Evolutionary conservation across 2,113 vertebrate genomes (phyloP).

Genomic region (Cyprinodon tularosa): DNA sequence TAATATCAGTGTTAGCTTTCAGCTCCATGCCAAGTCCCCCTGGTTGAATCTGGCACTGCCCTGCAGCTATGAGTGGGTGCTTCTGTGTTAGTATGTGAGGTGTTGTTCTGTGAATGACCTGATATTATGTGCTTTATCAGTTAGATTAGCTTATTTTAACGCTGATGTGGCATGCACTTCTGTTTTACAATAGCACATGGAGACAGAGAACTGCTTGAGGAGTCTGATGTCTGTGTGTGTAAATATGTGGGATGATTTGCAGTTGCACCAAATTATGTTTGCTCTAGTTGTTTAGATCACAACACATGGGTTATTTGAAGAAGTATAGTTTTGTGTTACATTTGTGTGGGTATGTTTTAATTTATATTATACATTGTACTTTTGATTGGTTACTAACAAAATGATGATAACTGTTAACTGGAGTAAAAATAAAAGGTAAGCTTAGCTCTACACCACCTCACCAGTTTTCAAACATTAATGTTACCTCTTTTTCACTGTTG

Average conservation of each 20-base stretch:
- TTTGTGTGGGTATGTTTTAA: constrained; percentile 11
- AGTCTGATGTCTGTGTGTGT: constrained; percentile 11
- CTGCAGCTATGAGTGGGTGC: constrained; percentile 16
- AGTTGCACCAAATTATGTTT: constrained; percentile 34
- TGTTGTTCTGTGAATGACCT: constrained; percentile 40
- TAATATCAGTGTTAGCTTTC: constrained; percentile 68
- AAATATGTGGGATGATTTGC: constrained; percentile 17
- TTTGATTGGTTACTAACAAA: neutral
- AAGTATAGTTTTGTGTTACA: constrained; percentile 17
- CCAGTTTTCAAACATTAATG: too few relatives aligned
- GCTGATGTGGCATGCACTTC: constrained; percentile 42
- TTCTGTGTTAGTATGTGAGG: constrained; percentile 21
- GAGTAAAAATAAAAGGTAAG: neutral
- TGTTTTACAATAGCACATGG: constrained; percentile 8
- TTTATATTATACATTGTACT: neutral
- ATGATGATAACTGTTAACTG: neutral
- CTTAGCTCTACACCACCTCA: too few relatives aligned
- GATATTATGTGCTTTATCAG: constrained; percentile 57
- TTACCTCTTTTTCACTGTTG: too few relatives aligned
- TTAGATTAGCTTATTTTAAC: constrained; percentile 61
- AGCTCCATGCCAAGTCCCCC: constrained; percentile 65
- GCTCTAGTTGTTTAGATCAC: constrained; percentile 56
- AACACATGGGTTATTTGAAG: constrained; percentile 50
- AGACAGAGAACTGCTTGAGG: constrained; percentile 32
- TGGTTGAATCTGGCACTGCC: constrained; percentile 39